Percentiles rank a stretch among this genome's conserved stretches.
Conservation (phyloP, 2,797 vertebrate genomes). For the Ctenochaetus hawaiiensis region DNA sequence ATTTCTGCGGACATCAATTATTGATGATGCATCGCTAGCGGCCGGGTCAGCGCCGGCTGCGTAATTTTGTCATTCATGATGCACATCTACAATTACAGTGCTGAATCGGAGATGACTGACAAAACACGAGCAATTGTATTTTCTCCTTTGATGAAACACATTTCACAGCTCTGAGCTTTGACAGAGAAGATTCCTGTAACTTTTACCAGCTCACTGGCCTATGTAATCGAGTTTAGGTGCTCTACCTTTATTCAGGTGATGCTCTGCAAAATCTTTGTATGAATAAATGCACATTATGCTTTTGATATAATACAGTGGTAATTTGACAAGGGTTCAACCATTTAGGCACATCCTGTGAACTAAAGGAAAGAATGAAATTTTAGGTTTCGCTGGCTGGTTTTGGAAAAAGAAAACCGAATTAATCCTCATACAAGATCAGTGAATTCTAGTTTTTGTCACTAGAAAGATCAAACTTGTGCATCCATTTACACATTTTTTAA, state of each 20-base stretch:
- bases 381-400: not conserved
- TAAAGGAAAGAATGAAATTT: not conserved
- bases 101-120: conserved; percentile 46
- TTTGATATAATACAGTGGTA: conserved; percentile 23
- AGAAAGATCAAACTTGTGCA: not conserved
- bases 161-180: conserved; percentile 58
- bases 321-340: conserved; percentile 20
- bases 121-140: conserved; percentile 33
- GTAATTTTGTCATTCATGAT: conserved; percentile 26
- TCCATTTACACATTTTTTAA: not conserved
- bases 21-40: conserved; percentile 33
- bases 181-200: conserved; percentile 60
- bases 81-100: conserved; percentile 35
- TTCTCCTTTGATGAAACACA: conserved; percentile 49
- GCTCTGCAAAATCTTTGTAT: conserved; percentile 18
- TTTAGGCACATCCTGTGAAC: not conserved
- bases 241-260: conserved; percentile 41
- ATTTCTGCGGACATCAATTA: conserved; percentile 51
- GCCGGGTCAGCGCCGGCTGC: conserved; percentile 39
- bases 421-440: not conserved
- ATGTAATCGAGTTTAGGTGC: conserved; percentile 59
- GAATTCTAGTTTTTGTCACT: not conserved
- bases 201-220: conserved; percentile 57
- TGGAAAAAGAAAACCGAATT: not conserved
- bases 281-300: conserved; percentile 36